Base-by-base conservation (phyloP, 2,888 invertebrate species). In the Himalopsyche anomala region DNA sequence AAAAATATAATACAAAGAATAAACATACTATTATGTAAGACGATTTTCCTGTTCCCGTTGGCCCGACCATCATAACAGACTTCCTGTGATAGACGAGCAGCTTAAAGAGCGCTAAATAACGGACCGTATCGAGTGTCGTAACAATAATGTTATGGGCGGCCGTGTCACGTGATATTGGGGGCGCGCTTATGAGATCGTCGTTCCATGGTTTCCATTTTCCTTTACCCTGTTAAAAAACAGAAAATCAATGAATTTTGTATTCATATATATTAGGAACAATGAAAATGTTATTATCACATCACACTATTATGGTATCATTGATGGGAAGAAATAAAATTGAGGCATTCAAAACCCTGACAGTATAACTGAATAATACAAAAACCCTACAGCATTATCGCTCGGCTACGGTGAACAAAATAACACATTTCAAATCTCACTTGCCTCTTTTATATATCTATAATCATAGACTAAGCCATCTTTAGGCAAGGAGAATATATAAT, bases 81-180 rank as follows among this genome's bases (percentile, higher is more conserved):
- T 98, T 98, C 17, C 96, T 94, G 90, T 98, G 97, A 36, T 94
- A 95, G 0, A 98, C 95, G 79, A 99, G 91, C 54, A 98, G 92
- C 89, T 95, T 95, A 92, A 98, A 95, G 0, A 99, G 91, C 0
- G 96, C 95, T 17, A 96, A 94, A 90, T 97, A 97, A 56, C 98
- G 94, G 2, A 98, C 95, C 0, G 98, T 98, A 92, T 99, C 98
- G 42, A 97, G 94, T 0, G 99, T 99, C 0, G 98, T 96, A 17
- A 99, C 98, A 86, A 99, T 96, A 89, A 99, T 98, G 92, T 99
- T 98, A 92, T 98, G 98, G 74, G 98, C 98, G 0, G 97, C 96
- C 79, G 98, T 96, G 90, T 99, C 99, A 84, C 97, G 93, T 5
- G 97, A 96, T 89, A 98, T 97, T 0, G 97, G 94, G 0, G 97